Evolutionary conservation across 2,888 invertebrate species (phyloP).

Genomic region (Laothoe populi): DNA sequence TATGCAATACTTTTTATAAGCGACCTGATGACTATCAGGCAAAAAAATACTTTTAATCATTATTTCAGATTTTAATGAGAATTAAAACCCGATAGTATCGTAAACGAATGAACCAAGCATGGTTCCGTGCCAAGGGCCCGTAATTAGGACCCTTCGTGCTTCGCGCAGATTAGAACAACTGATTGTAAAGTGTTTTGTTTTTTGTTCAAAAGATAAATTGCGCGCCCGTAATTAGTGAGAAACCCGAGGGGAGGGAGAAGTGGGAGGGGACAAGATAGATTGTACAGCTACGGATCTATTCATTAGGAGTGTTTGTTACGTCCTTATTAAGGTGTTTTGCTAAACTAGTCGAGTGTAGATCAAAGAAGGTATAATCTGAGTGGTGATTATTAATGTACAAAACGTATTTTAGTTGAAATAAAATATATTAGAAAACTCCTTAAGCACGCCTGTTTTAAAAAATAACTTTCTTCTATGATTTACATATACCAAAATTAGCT

Average conservation of each 20-base stretch:
- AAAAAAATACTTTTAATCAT: too few species aligned
- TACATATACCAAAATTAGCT: too few species aligned
- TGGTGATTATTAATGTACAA: not conserved
- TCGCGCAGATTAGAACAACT: conserved; percentile 53
- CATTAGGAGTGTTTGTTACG: conserved; percentile 18
- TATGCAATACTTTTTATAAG: too few species aligned
- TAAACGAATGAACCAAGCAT: conserved; percentile 51
- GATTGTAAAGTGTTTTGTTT: conserved; percentile 41
- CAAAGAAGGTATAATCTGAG: not conserved
- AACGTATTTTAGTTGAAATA: too few species aligned
- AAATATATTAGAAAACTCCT: too few species aligned
- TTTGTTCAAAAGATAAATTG: conserved; percentile 34
- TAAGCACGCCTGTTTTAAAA: too few species aligned
- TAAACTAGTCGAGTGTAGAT: not conserved
- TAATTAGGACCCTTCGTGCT: conserved; percentile 62
- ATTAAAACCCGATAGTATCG: not conserved
- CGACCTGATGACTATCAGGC: too few species aligned
- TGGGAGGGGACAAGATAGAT: conserved; percentile 4
- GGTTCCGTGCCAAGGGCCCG: conserved; percentile 51
- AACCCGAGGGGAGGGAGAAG: not conserved
- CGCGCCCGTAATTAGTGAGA: conserved; percentile 25
- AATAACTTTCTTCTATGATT: too few species aligned
- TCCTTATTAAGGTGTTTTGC: conserved; percentile 1
- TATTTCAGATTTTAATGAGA: not conserved
- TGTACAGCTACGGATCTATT: conserved; percentile 19